These are phyloP conservation scores for Cromileptes altivelis DNA, from an alignment of 2,113 vertebrate species.

Conservation along the genomic window DNA sequence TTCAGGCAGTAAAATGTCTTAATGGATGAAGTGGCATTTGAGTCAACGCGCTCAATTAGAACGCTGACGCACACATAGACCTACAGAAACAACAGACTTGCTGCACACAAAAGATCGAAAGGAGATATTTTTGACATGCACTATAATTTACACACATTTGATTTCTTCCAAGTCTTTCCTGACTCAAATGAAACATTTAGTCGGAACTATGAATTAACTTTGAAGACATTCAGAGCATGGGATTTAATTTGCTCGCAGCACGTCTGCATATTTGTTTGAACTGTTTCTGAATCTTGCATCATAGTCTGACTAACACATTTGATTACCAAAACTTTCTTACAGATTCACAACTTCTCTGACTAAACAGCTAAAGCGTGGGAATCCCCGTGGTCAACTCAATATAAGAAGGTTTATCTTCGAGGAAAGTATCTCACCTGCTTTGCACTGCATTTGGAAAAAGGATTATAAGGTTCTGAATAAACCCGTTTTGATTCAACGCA, in stretches of 20 bases:
- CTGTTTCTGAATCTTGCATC: conserved; percentile 33
- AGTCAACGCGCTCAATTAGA: neutral
- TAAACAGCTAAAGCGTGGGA: neutral
- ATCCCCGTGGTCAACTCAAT: neutral
- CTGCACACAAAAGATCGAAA: neutral
- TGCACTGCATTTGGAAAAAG: conserved; percentile 4
- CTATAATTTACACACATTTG: neutral
- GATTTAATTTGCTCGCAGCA: neutral
- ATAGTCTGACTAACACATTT: neutral
- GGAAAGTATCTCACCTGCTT: conserved; percentile 3
- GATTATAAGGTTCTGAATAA: conserved; percentile 34
- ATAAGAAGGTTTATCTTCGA: neutral
- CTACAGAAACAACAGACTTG: neutral
- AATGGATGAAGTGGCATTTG: neutral
- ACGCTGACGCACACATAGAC: neutral
- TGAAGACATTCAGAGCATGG: neutral
- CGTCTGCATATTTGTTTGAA: neutral
- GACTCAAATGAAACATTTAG: neutral
- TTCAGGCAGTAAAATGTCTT: neutral
- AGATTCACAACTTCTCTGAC: neutral
- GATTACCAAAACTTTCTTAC: conserved; percentile 13
- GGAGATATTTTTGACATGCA: neutral
- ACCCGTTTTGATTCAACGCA: conserved; percentile 44
- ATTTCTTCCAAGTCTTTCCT: neutral
- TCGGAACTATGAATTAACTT: neutral